These are phyloP conservation scores for Ceratina japonica DNA, from an alignment of 1,140 invertebrate genomes.

Conservation along the genomic window DNA sequence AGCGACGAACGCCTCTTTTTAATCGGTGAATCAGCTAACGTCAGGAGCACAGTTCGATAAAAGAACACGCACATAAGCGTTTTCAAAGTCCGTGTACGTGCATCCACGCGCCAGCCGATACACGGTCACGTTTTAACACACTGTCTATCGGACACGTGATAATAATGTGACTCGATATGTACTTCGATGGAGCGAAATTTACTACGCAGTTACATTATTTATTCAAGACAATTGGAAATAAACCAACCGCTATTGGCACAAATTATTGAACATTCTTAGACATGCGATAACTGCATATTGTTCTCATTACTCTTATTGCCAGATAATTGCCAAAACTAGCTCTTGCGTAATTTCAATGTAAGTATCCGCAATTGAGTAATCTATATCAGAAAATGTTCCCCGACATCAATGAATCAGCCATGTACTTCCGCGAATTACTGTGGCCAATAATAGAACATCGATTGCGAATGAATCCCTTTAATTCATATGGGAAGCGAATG, in stretches of 20 bases:
- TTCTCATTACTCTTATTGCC: neutral
- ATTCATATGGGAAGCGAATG: neutral
- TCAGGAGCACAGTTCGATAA: neutral
- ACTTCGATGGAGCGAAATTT: slow-evolving; percentile 41
- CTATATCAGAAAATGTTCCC: neutral
- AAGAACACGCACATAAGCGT: neutral
- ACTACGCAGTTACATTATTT: slow-evolving; percentile 46
- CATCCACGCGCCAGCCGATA: neutral
- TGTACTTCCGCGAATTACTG: neutral
- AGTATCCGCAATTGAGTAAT: neutral
- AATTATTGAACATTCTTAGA: neutral
- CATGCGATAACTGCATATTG: neutral
- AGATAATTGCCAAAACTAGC: neutral
- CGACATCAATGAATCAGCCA: neutral
- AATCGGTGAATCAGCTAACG: slow-evolving; percentile 12
- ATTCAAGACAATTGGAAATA: slow-evolving; percentile 37
- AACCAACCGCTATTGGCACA: slow-evolving; percentile 18
- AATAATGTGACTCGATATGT: slow-evolving; percentile 49
- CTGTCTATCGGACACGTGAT: slow-evolving; percentile 54
- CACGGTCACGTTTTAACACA: slow-evolving; percentile 16
- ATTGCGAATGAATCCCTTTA: too few relatives aligned
- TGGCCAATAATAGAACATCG: neutral
- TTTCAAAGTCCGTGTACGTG: neutral
- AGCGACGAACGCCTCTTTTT: neutral
- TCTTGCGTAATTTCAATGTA: neutral